Conservation (phyloP, 2,888 invertebrate genomes). For the Ommatoiulus sabulosus region DNA sequence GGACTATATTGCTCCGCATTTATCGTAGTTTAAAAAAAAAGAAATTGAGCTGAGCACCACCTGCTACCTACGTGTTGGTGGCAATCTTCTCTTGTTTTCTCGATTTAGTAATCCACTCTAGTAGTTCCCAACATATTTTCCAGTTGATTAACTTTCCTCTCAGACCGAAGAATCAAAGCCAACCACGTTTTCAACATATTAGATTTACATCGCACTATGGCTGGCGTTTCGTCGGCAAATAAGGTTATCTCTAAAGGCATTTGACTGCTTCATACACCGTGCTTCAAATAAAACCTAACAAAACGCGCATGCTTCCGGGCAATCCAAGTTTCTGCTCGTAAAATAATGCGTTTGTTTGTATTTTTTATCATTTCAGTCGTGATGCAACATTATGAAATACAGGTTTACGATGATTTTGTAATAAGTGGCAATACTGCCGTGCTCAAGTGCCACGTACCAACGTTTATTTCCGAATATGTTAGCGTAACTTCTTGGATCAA, state of each 20-base stretch:
- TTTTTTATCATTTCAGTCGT: slow-evolving; percentile 54
- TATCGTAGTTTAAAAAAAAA: not conserved
- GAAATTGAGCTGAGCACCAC: not conserved
- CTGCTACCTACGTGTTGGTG: slow-evolving; percentile 46
- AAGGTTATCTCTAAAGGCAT: not conserved
- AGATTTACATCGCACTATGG: slow-evolving; percentile 3
- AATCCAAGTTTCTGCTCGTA: not conserved
- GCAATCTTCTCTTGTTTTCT: slow-evolving; percentile 40
- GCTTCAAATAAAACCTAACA: not conserved
- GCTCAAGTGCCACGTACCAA: slow-evolving; percentile 58
- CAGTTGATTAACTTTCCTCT: slow-evolving; percentile 27
- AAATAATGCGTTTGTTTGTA: not conserved
- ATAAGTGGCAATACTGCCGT: slow-evolving; percentile 58
- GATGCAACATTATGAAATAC: slow-evolving; percentile 58
- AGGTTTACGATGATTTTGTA: slow-evolving; percentile 59
- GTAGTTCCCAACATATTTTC: slow-evolving; percentile 32
- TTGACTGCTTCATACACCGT: not conserved
- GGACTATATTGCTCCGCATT: slow-evolving; percentile 3
- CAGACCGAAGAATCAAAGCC: slow-evolving; percentile 29
- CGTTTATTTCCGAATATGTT: slow-evolving; percentile 58
- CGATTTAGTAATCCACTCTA: slow-evolving; percentile 33
- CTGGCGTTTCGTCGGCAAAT: not conserved
- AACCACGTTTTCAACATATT: slow-evolving; percentile 41
- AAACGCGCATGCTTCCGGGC: not conserved
- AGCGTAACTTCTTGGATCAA: slow-evolving; percentile 58